These are phyloP conservation scores for Rhabdomys pumilio DNA, from an alignment of 2,797 vertebrate species.

Conservation along the genomic window DNA sequence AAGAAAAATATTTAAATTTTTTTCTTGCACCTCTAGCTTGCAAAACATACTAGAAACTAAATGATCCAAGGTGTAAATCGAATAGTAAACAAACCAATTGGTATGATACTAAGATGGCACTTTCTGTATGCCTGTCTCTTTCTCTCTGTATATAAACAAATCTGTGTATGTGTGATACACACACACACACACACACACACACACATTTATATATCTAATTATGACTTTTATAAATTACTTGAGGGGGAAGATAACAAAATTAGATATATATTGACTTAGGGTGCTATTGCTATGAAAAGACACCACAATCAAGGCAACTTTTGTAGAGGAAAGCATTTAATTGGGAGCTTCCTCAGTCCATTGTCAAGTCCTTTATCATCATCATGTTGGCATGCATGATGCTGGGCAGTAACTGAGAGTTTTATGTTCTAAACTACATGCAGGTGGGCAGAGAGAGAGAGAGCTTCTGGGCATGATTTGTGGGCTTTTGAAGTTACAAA, in stretches of 20 bases:
- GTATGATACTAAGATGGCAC: background rate
- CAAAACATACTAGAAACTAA: conserved; percentile 32
- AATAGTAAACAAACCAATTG: background rate
- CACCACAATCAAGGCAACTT: background rate
- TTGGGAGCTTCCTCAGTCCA: background rate
- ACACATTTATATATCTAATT: too few relatives aligned
- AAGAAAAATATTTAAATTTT: background rate
- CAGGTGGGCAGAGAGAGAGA: background rate
- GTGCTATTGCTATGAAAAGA: background rate
- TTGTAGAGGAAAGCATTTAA: too few relatives aligned
- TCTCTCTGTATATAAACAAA: background rate
- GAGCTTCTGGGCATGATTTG: background rate
- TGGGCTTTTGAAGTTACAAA: background rate
- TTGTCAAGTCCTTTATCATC: background rate
- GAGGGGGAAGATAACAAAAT: background rate
- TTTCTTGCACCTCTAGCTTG: background rate
- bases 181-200: too few relatives aligned
- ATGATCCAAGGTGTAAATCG: background rate
- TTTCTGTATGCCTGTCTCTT: background rate
- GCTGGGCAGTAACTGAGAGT: background rate
- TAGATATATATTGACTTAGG: background rate
- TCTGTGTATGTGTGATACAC: background rate
- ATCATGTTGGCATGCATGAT: too few relatives aligned
- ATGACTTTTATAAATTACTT: background rate
- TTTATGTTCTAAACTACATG: background rate